These are phyloP conservation scores for Sebastes matsubarae DNA, from an alignment of 2,797 vertebrate genomes.

Conservation along the genomic window DNA sequence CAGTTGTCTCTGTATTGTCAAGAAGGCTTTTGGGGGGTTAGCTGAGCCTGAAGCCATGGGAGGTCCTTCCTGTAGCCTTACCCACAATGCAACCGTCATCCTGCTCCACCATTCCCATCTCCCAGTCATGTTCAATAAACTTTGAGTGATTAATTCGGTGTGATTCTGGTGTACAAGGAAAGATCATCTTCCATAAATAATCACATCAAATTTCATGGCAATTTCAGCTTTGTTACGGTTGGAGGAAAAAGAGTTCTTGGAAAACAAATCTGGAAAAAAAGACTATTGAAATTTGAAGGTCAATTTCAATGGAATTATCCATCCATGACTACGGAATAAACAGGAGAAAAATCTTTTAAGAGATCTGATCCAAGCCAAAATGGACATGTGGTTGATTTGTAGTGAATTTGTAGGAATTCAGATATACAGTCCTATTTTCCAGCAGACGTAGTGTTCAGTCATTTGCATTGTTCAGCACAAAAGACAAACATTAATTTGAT, in stretches of 20 bases:
- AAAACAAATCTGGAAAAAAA: neutral
- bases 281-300: accelerated
- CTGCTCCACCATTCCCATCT: neutral
- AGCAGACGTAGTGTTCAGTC: neutral
- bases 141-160: neutral
- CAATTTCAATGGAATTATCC: neutral
- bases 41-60: neutral
- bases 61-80: neutral
- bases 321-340: neutral
- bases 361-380: neutral
- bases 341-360: neutral
- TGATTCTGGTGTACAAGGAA: neutral
- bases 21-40: neutral
- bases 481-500: neutral
- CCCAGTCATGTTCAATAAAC: neutral
- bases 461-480: neutral
- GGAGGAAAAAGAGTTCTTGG: neutral
- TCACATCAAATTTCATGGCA: neutral
- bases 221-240: neutral
- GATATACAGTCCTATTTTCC: neutral
- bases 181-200: neutral
- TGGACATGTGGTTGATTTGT: neutral
- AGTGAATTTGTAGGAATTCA: neutral
- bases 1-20: neutral
- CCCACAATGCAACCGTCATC: neutral